A percentile compares a stretch with the other conserved stretches of the same genome.
These are phyloP conservation scores for Tortrix viridana DNA, from an alignment of 2,888 invertebrate genomes.

Conservation along the genomic window DNA sequence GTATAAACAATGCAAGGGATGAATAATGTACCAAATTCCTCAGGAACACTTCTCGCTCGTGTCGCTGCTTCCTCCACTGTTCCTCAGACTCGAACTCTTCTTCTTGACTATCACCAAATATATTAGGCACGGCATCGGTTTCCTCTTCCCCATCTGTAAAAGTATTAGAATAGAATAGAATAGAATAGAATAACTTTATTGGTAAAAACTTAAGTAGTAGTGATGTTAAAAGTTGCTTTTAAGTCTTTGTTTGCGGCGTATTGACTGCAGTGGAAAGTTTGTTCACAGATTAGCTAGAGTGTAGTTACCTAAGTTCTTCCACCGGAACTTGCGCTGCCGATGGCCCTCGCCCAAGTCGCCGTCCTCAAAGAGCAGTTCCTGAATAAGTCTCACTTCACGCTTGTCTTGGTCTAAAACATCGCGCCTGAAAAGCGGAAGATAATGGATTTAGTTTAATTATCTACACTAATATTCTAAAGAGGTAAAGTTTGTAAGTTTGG, in stretches of 20 bases:
- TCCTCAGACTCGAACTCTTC: constrained; percentile 90
- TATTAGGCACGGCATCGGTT: constrained; percentile 54
- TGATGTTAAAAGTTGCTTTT: too few relatives aligned
- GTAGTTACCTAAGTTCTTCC: constrained; percentile 89
- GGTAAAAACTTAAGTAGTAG: too few relatives aligned
- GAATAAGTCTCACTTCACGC: constrained; percentile 91
- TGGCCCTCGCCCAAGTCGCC: constrained; percentile 93
- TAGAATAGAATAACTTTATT: too few relatives aligned
- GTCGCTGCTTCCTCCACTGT: constrained; percentile 90
- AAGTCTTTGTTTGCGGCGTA: too few relatives aligned
- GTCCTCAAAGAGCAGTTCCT: constrained; percentile 95
- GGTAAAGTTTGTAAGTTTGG: too few relatives aligned
- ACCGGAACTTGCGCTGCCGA: constrained; percentile 92
- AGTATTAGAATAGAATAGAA: too few relatives aligned
- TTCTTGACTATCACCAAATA: constrained; percentile 77
- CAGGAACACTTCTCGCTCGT: constrained; percentile 91
- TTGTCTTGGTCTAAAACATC: constrained; percentile 95
- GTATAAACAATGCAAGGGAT: too few relatives aligned
- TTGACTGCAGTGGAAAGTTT: too few relatives aligned
- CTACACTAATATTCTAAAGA: too few relatives aligned
- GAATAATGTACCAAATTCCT: constrained; percentile 77
- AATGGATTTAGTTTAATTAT: background rate
- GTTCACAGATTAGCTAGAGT: too few relatives aligned
- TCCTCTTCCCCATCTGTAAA: constrained; percentile 68
- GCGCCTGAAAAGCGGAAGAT: constrained; percentile 78